Evolutionary conservation across 2,113 vertebrate genomes (phyloP).

Genomic region (Solea solea): DNA sequence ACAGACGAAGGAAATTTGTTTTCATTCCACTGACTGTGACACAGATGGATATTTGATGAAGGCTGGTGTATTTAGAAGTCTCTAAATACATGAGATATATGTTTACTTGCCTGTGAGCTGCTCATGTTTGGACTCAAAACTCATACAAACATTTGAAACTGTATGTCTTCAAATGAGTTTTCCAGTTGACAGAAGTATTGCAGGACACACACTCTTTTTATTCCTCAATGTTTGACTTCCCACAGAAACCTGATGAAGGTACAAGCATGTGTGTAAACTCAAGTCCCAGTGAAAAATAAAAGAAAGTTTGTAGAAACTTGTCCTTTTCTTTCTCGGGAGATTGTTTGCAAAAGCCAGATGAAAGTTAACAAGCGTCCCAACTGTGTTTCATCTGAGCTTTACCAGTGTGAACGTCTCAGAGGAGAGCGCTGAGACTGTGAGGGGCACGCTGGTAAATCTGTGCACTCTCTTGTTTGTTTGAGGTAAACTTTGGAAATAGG

Average conservation of each 20-base stretch:
- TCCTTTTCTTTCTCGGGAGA: background rate
- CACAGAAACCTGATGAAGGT: constrained; percentile 6
- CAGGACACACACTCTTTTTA: background rate
- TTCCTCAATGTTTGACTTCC: constrained; percentile 34
- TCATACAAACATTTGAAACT: constrained; percentile 6
- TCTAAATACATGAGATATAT: background rate
- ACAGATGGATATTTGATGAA: too few relatives aligned
- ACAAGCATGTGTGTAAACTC: constrained; percentile 23
- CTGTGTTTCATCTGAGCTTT: constrained; percentile 42
- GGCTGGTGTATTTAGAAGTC: too few relatives aligned
- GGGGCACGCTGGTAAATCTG: constrained; percentile 3
- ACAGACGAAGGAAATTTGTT: too few relatives aligned
- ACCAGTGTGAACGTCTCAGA: constrained; percentile 30
- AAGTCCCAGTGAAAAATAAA: constrained; percentile 25
- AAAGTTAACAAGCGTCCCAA: constrained; percentile 20
- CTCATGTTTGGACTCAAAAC: constrained; percentile 21
- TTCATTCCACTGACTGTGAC: too few relatives aligned
- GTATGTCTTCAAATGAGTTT: constrained; percentile 1
- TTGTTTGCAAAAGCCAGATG: constrained; percentile 45
- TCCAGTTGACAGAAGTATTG: background rate
- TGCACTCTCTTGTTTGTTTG: constrained; percentile 53
- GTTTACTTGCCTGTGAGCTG: constrained; percentile 26
- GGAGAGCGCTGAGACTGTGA: constrained; percentile 18
- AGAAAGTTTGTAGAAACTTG: constrained; percentile 25
- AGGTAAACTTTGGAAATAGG: constrained; percentile 63